phyloP scores from a whole-genome alignment of 2,113 vertebrate species.

The Porphyrio hochstetteri region DNA sequence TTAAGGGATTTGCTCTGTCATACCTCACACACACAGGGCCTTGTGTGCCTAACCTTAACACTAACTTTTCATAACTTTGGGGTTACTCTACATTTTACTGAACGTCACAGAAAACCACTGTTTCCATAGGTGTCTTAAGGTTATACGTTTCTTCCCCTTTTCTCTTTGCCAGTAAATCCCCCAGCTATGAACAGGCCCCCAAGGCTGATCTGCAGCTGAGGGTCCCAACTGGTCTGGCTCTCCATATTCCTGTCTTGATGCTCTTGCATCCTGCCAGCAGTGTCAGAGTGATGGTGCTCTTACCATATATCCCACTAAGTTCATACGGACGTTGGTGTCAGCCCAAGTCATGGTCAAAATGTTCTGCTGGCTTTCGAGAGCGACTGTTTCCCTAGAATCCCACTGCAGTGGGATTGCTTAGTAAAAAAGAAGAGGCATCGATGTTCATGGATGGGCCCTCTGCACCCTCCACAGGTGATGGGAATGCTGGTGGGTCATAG shows the following conservation, averaged over 20 bases:
- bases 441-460: background rate
- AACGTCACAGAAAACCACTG: background rate
- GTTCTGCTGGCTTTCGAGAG: background rate
- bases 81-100: background rate
- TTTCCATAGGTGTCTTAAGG: background rate
- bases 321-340: rapidly evolving
- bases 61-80: background rate
- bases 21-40: background rate
- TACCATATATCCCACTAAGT: background rate
- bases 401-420: background rate
- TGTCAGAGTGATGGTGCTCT: rapidly evolving
- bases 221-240: background rate
- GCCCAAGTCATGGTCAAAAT: background rate
- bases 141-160: background rate
- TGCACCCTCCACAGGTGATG: rapidly evolving
- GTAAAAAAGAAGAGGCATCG: background rate
- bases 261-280: background rate
- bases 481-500: background rate
- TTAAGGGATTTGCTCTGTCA: background rate
- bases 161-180: background rate
- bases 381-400: background rate
- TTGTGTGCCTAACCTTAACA: background rate
- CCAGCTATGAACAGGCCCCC: background rate
- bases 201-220: rapidly evolving
- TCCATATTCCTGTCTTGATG: background rate